These are phyloP conservation scores for Zingel zingel DNA, from an alignment of 2,113 vertebrate genomes.

Conservation along the genomic window DNA sequence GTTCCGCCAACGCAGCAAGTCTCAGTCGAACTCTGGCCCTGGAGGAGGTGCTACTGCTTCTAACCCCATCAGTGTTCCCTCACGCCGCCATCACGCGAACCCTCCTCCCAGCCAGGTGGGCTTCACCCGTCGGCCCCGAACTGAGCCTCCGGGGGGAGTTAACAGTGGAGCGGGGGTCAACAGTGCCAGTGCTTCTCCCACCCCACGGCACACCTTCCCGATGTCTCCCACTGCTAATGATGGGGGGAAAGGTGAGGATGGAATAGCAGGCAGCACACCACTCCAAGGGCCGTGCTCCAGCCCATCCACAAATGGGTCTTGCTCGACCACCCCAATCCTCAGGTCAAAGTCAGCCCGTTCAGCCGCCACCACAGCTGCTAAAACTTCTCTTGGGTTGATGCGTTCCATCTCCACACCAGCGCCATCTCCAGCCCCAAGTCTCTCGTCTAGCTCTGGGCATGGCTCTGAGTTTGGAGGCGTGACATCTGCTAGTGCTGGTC, in stretches of 20 bases:
- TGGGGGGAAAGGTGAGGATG: constrained; percentile 78
- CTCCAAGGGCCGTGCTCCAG: constrained; percentile 71
- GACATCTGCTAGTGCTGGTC: constrained; percentile 47
- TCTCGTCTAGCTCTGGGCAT: constrained; percentile 79
- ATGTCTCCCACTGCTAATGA: constrained; percentile 84
- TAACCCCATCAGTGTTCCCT: constrained; percentile 87
- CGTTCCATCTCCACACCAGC: constrained; percentile 83
- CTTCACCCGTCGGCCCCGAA: constrained; percentile 83
- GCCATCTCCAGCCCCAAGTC: constrained; percentile 72
- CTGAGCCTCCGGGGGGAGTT: constrained; percentile 78
- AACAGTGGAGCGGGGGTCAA: constrained; percentile 52
- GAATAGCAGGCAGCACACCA: constrained; percentile 31
- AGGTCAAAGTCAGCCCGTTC: constrained; percentile 82
- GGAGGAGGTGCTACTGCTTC: constrained; percentile 85
- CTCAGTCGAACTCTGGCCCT: constrained; percentile 82
- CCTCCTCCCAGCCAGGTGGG: constrained; percentile 82
- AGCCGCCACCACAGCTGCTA: constrained; percentile 68
- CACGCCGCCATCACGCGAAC: constrained; percentile 77
- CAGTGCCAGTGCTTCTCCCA: constrained; percentile 79
- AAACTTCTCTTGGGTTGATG: constrained; percentile 82
- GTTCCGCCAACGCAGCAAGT: constrained; percentile 87
- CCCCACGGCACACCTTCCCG: constrained; percentile 74
- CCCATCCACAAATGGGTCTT: constrained; percentile 82
- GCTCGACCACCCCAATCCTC: constrained; percentile 83
- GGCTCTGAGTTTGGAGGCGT: constrained; percentile 79